Evolutionary conservation across 2,888 invertebrate species (phyloP), one percentile per base, ranked within the genome.

Genomic region (Mythimna albipuncta): DNA sequence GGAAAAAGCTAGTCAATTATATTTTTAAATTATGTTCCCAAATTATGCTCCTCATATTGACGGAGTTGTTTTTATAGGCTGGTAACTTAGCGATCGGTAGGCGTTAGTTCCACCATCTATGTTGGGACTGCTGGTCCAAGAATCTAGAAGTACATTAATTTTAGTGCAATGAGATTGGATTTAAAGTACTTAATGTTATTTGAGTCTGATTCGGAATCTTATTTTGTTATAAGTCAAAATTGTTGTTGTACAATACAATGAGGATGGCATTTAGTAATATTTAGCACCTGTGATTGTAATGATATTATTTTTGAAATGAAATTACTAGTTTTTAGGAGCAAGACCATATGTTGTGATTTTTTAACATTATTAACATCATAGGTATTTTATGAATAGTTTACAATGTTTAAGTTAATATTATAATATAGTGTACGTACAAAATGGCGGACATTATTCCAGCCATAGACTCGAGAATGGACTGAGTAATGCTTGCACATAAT

Each of bases 201-300:
- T 66, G 64, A 80, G 84, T 83, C 82, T 83, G 82, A 82, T 79
- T 76, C 47, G n/a, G 67, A 64, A 79, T 75, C 69, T 75, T 61
- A 59, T 68, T 6, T 47, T 59, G 26, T 71, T 47, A 61, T 68
- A 62, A 70, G 64, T 72, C 73, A 38, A 57, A 76, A 38, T 32
- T 58, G 38, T 58, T 77, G 55, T 73, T 64, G 58, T 67, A 73
- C 59, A 73, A 67, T 75, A 72, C 35, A 59, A 32, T 74, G 67
- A 54, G 61, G 16, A 47, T 67, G 26, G 58, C 65, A 81, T 72
- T 76, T 79, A 77, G 69, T 77, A 70, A 82, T 85, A 85, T 71
- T 77, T 72, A 76, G 65, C 81, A 88, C 79, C 89, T 89, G 89
- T 89, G 89, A 89, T 89, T 84, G 64, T 81, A 81, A 75, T 72